Conservation (phyloP, 2,113 vertebrate genomes). For the Albula goreensis region DNA sequence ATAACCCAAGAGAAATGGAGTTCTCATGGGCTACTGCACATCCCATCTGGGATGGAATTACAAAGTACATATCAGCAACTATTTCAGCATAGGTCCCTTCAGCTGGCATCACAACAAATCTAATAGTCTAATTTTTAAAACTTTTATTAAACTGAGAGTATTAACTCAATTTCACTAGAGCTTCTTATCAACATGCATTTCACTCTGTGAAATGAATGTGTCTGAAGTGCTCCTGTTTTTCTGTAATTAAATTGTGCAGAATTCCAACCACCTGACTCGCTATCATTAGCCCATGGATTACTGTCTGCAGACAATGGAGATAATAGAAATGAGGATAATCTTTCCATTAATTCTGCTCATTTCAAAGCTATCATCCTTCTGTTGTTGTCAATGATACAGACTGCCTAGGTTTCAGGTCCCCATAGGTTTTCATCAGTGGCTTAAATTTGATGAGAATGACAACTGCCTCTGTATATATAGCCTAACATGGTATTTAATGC, state of each 20-base stretch:
- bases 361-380: neutral
- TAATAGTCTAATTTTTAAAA: conserved; percentile 16
- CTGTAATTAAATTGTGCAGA: conserved; percentile 47
- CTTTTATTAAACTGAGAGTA: neutral
- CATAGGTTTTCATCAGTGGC: neutral
- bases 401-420: neutral
- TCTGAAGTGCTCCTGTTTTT: conserved; percentile 50
- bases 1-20: no score
- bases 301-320: neutral
- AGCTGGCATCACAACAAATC: neutral
- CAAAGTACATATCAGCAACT: no score
- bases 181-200: conserved; percentile 47
- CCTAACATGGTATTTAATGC: neutral
- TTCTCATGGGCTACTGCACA: no score
- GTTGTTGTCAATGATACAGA: neutral
- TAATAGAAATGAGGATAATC: neutral
- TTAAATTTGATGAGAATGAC: neutral
- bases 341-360: neutral
- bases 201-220: conserved; percentile 50
- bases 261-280: conserved; percentile 40
- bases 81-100: no score
- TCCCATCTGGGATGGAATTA: no score
- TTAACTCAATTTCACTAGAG: conserved; percentile 13
- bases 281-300: neutral
- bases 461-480: neutral